phyloP scores from a whole-genome alignment of 2,113 vertebrate genomes.

The Delphinus delphis region DNA sequence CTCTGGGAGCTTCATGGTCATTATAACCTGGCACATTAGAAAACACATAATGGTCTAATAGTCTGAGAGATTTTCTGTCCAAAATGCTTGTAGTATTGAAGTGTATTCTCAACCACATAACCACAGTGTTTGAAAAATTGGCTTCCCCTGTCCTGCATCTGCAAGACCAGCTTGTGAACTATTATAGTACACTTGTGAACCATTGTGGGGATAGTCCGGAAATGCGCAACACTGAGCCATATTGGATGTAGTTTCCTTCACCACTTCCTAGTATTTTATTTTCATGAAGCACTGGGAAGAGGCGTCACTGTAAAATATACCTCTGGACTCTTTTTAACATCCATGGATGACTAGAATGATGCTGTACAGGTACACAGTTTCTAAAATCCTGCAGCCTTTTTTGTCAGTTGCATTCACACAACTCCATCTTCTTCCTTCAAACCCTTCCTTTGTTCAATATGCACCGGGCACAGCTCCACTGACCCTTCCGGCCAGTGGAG shows the following conservation, averaged over 20 bases:
- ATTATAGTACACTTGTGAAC: too few relatives aligned
- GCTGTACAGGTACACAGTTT: accelerated
- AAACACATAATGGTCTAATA: neutral
- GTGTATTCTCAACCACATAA: neutral
- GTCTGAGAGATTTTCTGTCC: conserved; percentile 36
- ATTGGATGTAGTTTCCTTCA: neutral
- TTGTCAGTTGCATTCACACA: neutral
- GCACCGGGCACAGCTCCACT: accelerated
- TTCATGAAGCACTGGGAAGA: neutral
- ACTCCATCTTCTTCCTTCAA: accelerated
- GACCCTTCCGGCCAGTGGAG: neutral
- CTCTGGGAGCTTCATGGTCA: neutral
- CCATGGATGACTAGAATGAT: neutral
- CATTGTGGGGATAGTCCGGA: too few relatives aligned
- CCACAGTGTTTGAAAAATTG: neutral
- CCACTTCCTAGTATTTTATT: neutral
- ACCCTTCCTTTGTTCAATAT: accelerated
- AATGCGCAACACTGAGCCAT: neutral
- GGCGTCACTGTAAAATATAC: accelerated
- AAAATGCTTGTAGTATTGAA: neutral
- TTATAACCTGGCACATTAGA: conserved; percentile 38
- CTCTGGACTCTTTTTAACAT: neutral
- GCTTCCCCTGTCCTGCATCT: neutral
- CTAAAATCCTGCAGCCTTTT: neutral
- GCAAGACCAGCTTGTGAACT: too few relatives aligned